These are phyloP conservation scores for Chironomus tepperi DNA, from an alignment of 1,140 invertebrate genomes.

Conservation along the genomic window DNA sequence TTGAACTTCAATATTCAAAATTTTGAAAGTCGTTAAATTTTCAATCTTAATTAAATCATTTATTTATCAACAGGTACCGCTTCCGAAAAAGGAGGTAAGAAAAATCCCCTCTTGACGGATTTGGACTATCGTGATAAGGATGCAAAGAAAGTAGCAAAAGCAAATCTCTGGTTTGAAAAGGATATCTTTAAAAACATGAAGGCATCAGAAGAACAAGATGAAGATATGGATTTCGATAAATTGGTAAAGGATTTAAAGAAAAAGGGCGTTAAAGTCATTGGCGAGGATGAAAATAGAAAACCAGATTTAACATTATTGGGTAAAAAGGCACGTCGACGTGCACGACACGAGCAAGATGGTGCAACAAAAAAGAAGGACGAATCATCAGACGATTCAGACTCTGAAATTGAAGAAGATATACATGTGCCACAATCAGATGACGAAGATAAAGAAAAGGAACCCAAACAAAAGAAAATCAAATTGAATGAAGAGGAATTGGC, in stretches of 20 bases:
- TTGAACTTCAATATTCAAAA: too few relatives aligned
- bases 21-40: too few relatives aligned
- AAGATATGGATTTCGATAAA: constrained; percentile 77
- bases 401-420: constrained; percentile 39
- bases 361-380: constrained; percentile 33
- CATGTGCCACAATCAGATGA: constrained; percentile 33
- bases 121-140: constrained; percentile 66
- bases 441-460: constrained; percentile 44
- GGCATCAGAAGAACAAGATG: constrained; percentile 70
- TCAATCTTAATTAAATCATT: too few relatives aligned
- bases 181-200: constrained; percentile 71
- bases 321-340: constrained; percentile 37
- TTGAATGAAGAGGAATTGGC: constrained; percentile 81
- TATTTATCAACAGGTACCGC: constrained; percentile 27
- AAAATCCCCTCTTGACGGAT: constrained; percentile 78
- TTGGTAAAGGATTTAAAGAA: constrained; percentile 62
- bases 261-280: constrained; percentile 48
- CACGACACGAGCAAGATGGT: constrained; percentile 32
- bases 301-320: constrained; percentile 28
- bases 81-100: constrained; percentile 33
- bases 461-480: constrained; percentile 55
- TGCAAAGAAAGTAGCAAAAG: constrained; percentile 62
- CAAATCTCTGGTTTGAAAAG: constrained; percentile 84
- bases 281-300: constrained; percentile 28
- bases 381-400: constrained; percentile 34